Percentiles rank a stretch among this genome's conserved stretches.
Conservation (phyloP, 2,888 invertebrate species). For the Ptilodon capucinus region DNA sequence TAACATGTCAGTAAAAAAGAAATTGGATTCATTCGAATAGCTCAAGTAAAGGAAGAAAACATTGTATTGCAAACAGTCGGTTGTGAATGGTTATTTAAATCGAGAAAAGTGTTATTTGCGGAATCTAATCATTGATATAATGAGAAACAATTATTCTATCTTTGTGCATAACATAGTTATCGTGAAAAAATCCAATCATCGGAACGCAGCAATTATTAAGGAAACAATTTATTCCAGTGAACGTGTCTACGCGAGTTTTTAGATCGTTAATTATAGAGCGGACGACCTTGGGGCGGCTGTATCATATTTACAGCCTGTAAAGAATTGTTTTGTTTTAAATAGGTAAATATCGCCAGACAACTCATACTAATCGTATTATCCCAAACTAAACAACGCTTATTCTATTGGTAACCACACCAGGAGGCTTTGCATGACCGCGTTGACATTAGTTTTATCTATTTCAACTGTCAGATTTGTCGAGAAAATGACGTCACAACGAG, state of each 20-base stretch:
- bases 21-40: not conserved
- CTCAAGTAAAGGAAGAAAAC: not conserved
- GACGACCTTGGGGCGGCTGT: conserved; percentile 29
- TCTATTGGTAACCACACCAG: too few relatives aligned
- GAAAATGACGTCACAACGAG: too few relatives aligned
- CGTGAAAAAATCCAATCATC: conserved; percentile 11
- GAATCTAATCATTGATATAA: not conserved
- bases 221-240: conserved; percentile 27
- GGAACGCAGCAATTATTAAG: conserved; percentile 4
- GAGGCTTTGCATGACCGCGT: too few relatives aligned
- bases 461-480: too few relatives aligned
- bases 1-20: not conserved
- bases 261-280: conserved; percentile 27
- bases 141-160: conserved; percentile 15
- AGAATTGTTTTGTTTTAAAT: not conserved
- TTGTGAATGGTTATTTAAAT: too few relatives aligned
- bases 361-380: too few relatives aligned
- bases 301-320: conserved; percentile 1
- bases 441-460: too few relatives aligned
- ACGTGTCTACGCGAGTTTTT: conserved; percentile 30
- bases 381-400: too few relatives aligned
- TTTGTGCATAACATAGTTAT: conserved; percentile 14
- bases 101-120: not conserved
- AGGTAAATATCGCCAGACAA: too few relatives aligned
- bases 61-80: not conserved